Conservation (phyloP, 2,888 invertebrate genomes). For the Acleris laterana region DNA sequence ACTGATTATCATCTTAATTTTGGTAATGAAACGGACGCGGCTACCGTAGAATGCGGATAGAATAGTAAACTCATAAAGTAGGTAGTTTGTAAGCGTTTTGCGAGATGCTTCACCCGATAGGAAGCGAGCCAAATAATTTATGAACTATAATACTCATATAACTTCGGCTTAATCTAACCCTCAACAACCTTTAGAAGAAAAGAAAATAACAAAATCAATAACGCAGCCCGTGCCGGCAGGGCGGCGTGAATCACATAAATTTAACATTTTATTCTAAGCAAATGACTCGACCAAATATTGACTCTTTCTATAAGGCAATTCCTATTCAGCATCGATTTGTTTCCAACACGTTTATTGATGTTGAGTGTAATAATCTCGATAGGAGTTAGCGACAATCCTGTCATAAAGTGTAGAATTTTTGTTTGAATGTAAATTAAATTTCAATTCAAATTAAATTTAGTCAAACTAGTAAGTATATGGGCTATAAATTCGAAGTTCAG, state of each 20-base stretch:
- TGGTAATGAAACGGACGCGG: constrained; percentile 57
- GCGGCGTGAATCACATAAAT: constrained; percentile 59
- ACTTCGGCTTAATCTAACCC: constrained; percentile 18
- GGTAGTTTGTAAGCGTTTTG: constrained; percentile 53
- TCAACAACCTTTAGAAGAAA: constrained; percentile 36
- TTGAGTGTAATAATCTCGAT: constrained; percentile 53
- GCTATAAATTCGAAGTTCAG: constrained; percentile 21
- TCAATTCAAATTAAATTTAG: constrained; percentile 49
- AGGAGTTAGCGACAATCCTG: constrained; percentile 58
- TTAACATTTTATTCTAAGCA: constrained; percentile 56
- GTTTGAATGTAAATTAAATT: constrained; percentile 62
- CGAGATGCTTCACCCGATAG: constrained; percentile 36
- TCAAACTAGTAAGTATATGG: constrained; percentile 52
- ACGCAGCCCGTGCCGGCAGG: constrained; percentile 52
- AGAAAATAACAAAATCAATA: constrained; percentile 63
- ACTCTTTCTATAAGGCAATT: constrained; percentile 60
- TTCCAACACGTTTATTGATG: constrained; percentile 57
- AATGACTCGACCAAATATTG: constrained; percentile 61
- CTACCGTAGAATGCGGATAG: constrained; percentile 60
- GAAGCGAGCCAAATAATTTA: constrained; percentile 26
- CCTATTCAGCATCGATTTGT: constrained; percentile 70
- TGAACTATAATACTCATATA: constrained; percentile 19
- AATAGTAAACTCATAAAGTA: constrained; percentile 51
- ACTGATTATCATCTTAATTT: constrained; percentile 71
- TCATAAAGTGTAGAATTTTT: constrained; percentile 56